Evolutionary conservation across 2,113 vertebrate genomes (phyloP).

Genomic region (Rynchops niger): DNA sequence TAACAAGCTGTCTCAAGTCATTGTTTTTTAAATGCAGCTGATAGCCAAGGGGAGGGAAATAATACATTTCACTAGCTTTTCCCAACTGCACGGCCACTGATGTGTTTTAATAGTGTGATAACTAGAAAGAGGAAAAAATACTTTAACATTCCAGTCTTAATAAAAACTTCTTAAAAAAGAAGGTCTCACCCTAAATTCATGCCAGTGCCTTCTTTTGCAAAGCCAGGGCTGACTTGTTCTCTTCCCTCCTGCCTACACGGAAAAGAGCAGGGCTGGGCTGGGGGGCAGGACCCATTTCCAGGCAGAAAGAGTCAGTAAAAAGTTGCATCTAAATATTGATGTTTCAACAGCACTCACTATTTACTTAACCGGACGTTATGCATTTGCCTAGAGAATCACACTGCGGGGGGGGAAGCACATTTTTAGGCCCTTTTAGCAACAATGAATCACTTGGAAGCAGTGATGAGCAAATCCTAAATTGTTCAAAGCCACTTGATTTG

Average conservation of each 20-base stretch:
- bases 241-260: background rate
- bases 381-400: background rate
- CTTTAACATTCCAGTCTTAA: background rate
- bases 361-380: background rate
- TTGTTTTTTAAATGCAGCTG: background rate
- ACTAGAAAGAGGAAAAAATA: background rate
- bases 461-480: background rate
- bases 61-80: background rate
- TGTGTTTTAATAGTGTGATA: background rate
- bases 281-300: background rate
- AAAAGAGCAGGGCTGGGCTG: background rate
- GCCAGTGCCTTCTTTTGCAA: background rate
- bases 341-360: background rate
- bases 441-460: background rate
- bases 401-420: background rate
- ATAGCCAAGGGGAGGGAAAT: background rate
- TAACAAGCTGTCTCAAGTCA: background rate
- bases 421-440: background rate
- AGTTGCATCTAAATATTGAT: background rate
- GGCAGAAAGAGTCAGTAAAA: background rate
- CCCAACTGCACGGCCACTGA: fast-evolving
- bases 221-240: background rate
- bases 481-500: background rate
- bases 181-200: background rate
- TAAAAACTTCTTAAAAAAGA: background rate